A percentile compares a stretch with the other conserved stretches of the same genome.
Evolutionary conservation across 2,113 vertebrate species (phyloP).

Genomic region (Callipepla californica): DNA sequence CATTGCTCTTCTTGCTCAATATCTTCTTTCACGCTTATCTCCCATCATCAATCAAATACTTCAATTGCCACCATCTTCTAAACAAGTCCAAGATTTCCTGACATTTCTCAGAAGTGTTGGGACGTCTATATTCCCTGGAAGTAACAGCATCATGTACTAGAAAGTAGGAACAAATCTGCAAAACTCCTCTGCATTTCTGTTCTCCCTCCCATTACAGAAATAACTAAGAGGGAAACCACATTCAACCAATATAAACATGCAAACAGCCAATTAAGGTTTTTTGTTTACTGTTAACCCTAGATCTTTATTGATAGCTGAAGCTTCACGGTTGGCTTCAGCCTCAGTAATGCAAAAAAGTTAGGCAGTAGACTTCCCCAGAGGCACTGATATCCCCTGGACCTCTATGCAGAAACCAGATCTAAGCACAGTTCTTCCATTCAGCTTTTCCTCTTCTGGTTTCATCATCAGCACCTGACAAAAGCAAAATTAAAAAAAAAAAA

Average conservation of each 20-base stretch:
- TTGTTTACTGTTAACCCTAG: background rate
- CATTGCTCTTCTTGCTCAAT: background rate
- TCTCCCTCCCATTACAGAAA: accelerated
- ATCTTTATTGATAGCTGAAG: background rate
- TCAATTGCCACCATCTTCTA: background rate
- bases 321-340: background rate
- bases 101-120: background rate
- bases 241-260: background rate
- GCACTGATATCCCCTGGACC: background rate
- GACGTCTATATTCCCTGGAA: background rate
- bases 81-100: background rate
- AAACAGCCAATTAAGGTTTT: background rate
- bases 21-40: background rate
- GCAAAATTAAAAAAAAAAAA: background rate
- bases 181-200: background rate
- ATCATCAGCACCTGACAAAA: background rate
- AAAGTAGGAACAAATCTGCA: background rate
- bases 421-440: background rate
- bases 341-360: background rate
- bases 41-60: accelerated
- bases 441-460: background rate
- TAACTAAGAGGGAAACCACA: background rate
- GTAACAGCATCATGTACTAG: background rate
- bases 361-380: background rate
- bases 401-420: background rate